A percentile compares a stretch with the other conserved stretches of the same genome.
Conservation (phyloP, 2,797 vertebrate species). For the Simalia tracyae region DNA sequence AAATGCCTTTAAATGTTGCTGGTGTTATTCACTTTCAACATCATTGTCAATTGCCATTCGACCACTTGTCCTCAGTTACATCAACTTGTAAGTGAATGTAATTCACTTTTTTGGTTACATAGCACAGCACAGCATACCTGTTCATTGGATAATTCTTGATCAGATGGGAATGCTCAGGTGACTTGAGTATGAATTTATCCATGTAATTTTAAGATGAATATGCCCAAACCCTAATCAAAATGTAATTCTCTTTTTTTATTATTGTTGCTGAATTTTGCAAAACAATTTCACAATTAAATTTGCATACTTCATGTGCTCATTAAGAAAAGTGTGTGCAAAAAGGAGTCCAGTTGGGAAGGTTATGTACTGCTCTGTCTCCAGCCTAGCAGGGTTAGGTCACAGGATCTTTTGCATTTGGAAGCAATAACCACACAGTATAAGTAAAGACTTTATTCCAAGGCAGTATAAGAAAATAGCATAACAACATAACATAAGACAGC, state of each 20-base stretch:
- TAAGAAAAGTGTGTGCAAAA: neutral
- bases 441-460: neutral
- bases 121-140: neutral
- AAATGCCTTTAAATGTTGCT: neutral
- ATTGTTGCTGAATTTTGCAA: neutral
- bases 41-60: neutral
- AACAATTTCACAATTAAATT: neutral
- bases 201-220: neutral
- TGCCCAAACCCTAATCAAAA: neutral
- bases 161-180: neutral
- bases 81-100: neutral
- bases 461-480: neutral
- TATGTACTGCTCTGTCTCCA: neutral
- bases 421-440: neutral
- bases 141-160: too few relatives aligned
- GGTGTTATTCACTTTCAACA: neutral
- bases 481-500: neutral
- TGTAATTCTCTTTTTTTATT: neutral
- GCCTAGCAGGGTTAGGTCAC: neutral
- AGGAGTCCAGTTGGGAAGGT: neutral
- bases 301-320: neutral
- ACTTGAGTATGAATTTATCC: neutral
- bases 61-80: neutral
- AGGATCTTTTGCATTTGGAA: neutral
- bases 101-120: neutral